Evolutionary conservation across 2,113 vertebrate genomes (phyloP).

Genomic region (Emydocephalus ijimae): DNA sequence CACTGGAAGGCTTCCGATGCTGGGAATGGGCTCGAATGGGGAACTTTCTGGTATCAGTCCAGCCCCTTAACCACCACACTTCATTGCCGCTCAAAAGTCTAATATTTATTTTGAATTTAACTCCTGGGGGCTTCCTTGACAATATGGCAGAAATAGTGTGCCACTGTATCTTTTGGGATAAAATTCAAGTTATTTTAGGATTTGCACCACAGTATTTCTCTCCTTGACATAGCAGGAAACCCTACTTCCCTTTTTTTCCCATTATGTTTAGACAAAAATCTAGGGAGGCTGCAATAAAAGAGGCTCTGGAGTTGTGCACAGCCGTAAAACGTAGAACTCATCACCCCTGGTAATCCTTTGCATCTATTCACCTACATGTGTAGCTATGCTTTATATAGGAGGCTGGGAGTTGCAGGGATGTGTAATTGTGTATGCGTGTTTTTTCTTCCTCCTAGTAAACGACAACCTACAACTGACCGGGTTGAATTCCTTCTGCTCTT

Average conservation of each 20-base stretch:
- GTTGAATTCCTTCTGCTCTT: neutral
- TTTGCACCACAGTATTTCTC: neutral
- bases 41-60: neutral
- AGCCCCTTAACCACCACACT: neutral
- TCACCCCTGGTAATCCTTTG: neutral
- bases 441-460: neutral
- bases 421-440: neutral
- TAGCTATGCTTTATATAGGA: neutral
- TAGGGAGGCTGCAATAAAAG: neutral
- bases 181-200: neutral
- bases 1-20: neutral
- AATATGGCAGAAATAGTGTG: neutral
- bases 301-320: neutral
- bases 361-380: neutral
- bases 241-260: neutral
- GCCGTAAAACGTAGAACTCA: neutral
- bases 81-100: neutral
- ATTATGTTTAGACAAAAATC: neutral
- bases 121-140: neutral
- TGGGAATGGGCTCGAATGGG: neutral
- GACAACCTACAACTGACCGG: neutral
- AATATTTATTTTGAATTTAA: neutral
- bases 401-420: neutral
- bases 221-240: neutral
- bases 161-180: neutral